Percentiles rank a stretch among this genome's conserved stretches.
These are phyloP conservation scores for Tauraco erythrolophus DNA, from an alignment of 2,113 vertebrate genomes.

Conservation along the genomic window DNA sequence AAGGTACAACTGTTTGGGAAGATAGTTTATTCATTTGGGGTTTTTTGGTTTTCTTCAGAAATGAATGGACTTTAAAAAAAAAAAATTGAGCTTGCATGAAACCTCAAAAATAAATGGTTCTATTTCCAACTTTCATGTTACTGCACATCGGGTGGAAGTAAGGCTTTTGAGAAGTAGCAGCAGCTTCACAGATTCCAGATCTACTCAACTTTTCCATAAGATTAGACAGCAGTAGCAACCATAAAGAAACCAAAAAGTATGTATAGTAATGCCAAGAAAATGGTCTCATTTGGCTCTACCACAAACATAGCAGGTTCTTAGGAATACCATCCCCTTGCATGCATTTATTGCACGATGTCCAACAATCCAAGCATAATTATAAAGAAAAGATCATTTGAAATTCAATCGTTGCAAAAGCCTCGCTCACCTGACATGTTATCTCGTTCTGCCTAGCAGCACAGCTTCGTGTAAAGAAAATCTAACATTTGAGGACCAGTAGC, in stretches of 20 bases:
- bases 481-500: not conserved
- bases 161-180: not conserved
- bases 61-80: not conserved
- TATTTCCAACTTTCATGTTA: not conserved
- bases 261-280: not conserved
- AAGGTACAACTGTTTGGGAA: not conserved
- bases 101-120: not conserved
- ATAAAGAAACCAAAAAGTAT: not conserved
- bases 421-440: rapidly evolving
- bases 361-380: not conserved
- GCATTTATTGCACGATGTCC: not conserved
- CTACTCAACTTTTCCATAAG: not conserved
- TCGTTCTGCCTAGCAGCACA: not conserved
- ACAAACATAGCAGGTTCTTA: not conserved
- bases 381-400: not conserved
- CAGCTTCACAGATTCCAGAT: not conserved
- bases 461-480: not conserved
- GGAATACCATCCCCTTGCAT: not conserved
- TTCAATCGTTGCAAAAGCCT: not conserved
- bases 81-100: not conserved
- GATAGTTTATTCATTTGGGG: not conserved
- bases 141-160: not conserved
- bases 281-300: not conserved
- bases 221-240: not conserved
- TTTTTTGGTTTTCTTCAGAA: not conserved